A percentile compares a stretch with the other conserved stretches of the same genome.
phyloP scores from a whole-genome alignment of 2,888 invertebrate genomes.

The Dendrolimus houi region DNA sequence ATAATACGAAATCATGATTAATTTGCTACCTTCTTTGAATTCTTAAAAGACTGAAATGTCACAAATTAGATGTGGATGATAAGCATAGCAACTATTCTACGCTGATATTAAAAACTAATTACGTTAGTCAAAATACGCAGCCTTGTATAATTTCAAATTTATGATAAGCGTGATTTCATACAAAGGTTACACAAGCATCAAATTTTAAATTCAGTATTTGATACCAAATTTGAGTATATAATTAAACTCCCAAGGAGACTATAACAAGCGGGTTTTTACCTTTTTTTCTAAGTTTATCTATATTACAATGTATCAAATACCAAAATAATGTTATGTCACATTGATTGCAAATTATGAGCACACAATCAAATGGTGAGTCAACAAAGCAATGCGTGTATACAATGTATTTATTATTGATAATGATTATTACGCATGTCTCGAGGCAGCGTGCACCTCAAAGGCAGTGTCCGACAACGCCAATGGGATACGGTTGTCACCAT shows the following conservation, averaged over 20 bases:
- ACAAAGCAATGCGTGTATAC: conserved; percentile 37
- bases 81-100: background rate
- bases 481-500: conserved; percentile 68
- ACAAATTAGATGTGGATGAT: background rate
- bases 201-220: background rate
- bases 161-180: conserved; percentile 18
- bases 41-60: too few relatives aligned
- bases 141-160: background rate
- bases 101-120: background rate
- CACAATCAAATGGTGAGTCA: conserved; percentile 14
- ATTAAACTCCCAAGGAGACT: too few relatives aligned
- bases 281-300: too few relatives aligned
- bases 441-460: conserved; percentile 71
- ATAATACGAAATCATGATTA: too few relatives aligned
- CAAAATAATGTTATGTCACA: too few relatives aligned
- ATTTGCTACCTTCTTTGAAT: too few relatives aligned
- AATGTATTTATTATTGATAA: conserved; percentile 22
- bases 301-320: too few relatives aligned
- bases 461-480: conserved; percentile 71
- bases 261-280: too few relatives aligned
- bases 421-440: conserved; percentile 67
- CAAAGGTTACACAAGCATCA: conserved; percentile 10
- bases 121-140: background rate
- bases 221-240: background rate
- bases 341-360: too few relatives aligned